Conservation (phyloP, 2,888 invertebrate genomes). For the Leptopilina drosophilae region DNA sequence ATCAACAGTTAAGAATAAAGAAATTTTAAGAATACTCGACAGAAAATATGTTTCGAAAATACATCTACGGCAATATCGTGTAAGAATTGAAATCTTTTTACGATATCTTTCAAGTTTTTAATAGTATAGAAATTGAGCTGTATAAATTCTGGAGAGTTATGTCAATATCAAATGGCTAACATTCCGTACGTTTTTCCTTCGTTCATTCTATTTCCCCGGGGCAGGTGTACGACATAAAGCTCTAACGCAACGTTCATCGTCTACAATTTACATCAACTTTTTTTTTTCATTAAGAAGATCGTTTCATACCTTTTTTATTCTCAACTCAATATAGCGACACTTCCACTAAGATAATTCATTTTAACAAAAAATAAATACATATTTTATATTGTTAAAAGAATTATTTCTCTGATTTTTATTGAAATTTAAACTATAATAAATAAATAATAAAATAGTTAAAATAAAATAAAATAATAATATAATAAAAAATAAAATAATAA, state of each 20-base stretch:
- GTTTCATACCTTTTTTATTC: not conserved
- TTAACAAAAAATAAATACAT: not conserved
- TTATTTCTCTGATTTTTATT: not conserved
- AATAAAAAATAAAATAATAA: too few species aligned
- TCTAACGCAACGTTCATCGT: not conserved
- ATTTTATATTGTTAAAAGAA: not conserved
- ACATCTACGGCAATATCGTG: too few species aligned
- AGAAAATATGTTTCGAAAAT: too few species aligned
- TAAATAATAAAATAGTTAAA: too few species aligned
- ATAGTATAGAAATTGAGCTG: not conserved
- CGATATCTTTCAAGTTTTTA: not conserved
- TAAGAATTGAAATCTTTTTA: too few species aligned
- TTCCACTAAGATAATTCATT: not conserved
- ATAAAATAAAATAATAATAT: too few species aligned
- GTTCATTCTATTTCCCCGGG: slow-evolving; percentile 2
- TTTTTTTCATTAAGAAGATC: slow-evolving; percentile 4
- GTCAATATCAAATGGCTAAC: slow-evolving; percentile 4
- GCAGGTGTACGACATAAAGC: not conserved
- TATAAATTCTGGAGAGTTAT: not conserved
- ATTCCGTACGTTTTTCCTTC: not conserved
- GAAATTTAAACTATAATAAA: too few species aligned
- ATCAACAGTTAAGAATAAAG: too few species aligned
- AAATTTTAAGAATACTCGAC: too few species aligned
- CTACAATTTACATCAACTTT: slow-evolving; percentile 21
- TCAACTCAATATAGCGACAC: not conserved